Base-by-base conservation (phyloP, 2,797 vertebrate species). In the Gymnocypris eckloni region DNA sequence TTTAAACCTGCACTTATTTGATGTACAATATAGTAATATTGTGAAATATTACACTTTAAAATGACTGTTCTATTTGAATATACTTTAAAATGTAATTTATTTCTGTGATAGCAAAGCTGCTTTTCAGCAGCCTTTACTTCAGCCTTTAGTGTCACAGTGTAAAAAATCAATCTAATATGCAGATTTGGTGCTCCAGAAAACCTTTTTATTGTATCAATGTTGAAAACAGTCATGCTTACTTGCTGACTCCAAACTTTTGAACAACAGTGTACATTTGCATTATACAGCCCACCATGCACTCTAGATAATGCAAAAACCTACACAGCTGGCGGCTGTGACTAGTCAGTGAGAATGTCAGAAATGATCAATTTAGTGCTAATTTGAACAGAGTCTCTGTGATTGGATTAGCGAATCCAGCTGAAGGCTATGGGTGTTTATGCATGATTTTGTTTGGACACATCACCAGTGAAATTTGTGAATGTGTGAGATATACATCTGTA, bases 401-500 rank as follows among this genome's bases (percentile, higher is more conserved):
- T 64, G n/a, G n/a, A 66, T 79, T 3, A 20, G n/a, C 20, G 45
- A 33, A 66, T 66, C 10, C n/a, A 61, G 1, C 22, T 16, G 20
- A 81, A 67, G 69, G 78, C 39, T 20, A 48, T 7, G 2, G 4
- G 6, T 69, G 28, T 69, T 48, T 41, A 22, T 70, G 66, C 8
- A 71, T 56, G 39, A 56, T 56, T 22, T 18, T 43, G 4, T 82
- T 82, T 71, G 50, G 11, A 59, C 22, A 45, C 39, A 72, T 59
- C 41, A 64, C 8, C 4, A 73, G 10, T 64, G 70, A 82, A 54
- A 59, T 45, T 48, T 39, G 54, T 70, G 64, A 52, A 76, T 18
- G 25, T 22, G n/a, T 45, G 39, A 50, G 56, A 18, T 41, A 77
- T 33, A 41, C 48, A 75, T 71, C 66, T 82, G 72, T 69, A 79